Evolutionary conservation across 2,797 vertebrate species (phyloP).

Genomic region (Trichosurus vulpecula): DNA sequence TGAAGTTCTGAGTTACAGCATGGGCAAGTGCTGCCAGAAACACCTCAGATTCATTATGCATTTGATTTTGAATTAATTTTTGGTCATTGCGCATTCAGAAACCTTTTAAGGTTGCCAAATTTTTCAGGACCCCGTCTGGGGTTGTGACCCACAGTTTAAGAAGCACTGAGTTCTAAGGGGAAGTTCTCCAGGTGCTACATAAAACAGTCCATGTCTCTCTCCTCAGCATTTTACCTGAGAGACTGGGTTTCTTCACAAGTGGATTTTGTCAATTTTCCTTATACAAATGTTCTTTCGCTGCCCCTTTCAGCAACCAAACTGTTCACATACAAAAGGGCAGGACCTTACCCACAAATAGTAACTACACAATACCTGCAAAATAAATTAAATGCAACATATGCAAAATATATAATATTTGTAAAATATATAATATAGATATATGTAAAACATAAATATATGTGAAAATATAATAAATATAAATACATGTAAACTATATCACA

Average conservation of each 20-base stretch:
- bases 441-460: too few species aligned
- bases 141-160: too few species aligned
- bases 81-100: too few species aligned
- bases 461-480: too few species aligned
- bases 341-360: background rate
- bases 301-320: background rate
- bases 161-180: too few species aligned
- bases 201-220: background rate
- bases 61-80: too few species aligned
- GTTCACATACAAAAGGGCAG: background rate
- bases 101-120: too few species aligned
- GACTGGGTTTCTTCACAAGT: background rate
- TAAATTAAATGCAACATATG: background rate
- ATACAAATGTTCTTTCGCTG: background rate
- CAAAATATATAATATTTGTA: background rate
- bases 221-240: background rate
- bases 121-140: too few species aligned
- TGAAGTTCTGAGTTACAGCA: too few species aligned
- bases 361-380: background rate
- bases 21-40: too few species aligned
- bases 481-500: background rate
- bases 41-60: too few species aligned
- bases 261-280: background rate
- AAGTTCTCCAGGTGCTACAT: background rate
- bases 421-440: background rate